Base-by-base conservation (phyloP, 2,113 vertebrate species). In the Paradisaea rubra region DNA sequence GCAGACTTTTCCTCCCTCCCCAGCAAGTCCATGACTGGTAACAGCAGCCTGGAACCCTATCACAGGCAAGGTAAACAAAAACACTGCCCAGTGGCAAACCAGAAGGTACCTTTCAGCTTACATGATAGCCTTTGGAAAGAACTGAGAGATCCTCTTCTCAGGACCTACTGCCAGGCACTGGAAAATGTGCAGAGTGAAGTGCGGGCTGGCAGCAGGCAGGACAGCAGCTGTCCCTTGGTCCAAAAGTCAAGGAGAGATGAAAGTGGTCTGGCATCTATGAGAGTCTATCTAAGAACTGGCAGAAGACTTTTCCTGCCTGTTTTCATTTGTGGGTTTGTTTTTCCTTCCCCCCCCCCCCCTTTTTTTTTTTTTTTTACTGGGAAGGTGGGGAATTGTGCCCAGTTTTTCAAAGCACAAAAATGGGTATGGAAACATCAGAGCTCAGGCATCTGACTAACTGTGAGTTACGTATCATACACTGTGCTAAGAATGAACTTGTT, bases 321-420 rank as follows among this genome's bases (percentile, higher is more conserved):
- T 64, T 65, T n/a, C 41, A 37, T 22, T 12, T 47, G 21, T 49
- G 31, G 8, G 5, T 11, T 53, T 71, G 13, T 33, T n/a, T 35
- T 37, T 6, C 1, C 3, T 24, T 19, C n/a, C n/a, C n/a, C n/a
- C n/a, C n/a, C 0, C 4, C 8, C 5, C 9, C 7, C 11, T 45
- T 21, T 6, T 21, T 11, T 15, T 45, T 20, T 37, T 37, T 39
- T 42, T 27, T 6, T 45, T 35, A 73, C 7, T 0, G 3, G 14
- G 35, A 22, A 68, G 7, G 7, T 41, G 22, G 10, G 57, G 17
- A 76, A 21, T 65, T 87, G 7, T 22, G 12, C 14, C 17, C n/a
- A 37, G 6, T 52, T 88, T 70, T 82, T 76, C 25, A 52, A 87
- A 81, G 13, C 27, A 4, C 24, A 16, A 24, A 39, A 52, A 52